Evolutionary conservation across 2,113 vertebrate genomes (phyloP).

Genomic region (Coregonus clupeaformis): DNA sequence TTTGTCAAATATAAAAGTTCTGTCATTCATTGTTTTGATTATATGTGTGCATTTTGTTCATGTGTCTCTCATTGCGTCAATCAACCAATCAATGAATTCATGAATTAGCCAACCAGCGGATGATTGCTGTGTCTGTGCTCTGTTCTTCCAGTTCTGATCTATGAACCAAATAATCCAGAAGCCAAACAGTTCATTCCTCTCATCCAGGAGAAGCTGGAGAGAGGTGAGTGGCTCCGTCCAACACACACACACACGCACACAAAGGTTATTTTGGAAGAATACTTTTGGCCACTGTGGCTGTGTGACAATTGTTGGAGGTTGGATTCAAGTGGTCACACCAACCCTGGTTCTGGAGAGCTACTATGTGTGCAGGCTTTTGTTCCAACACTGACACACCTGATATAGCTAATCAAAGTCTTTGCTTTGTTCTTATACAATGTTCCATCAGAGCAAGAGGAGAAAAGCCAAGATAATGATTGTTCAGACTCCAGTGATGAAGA

Average conservation of each 20-base stretch:
- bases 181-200: slow-evolving; percentile 77
- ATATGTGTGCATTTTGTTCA: not conserved
- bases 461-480: slow-evolving; percentile 32
- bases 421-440: not conserved
- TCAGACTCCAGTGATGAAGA: slow-evolving; percentile 10
- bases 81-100: slow-evolving; percentile 15
- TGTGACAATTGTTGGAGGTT: too few relatives aligned
- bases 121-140: slow-evolving; percentile 34
- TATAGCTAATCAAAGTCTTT: slow-evolving; percentile 1
- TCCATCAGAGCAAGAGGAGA: slow-evolving; percentile 35
- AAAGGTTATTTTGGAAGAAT: not conserved
- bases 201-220: slow-evolving; percentile 75
- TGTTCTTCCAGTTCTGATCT: slow-evolving; percentile 75
- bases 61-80: not conserved
- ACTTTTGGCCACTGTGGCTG: too few relatives aligned
- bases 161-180: slow-evolving; percentile 80
- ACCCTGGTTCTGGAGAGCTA: too few relatives aligned
- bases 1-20: not conserved
- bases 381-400: not conserved
- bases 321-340: too few relatives aligned
- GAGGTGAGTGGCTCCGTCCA: slow-evolving; percentile 59
- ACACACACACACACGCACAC: not conserved
- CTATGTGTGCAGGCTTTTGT: too few relatives aligned
- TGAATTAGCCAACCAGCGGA: not conserved
- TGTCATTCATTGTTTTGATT: slow-evolving; percentile 2